Evolutionary conservation across 2,113 vertebrate genomes (phyloP).

Genomic region (Grammomys dolichurus): DNA sequence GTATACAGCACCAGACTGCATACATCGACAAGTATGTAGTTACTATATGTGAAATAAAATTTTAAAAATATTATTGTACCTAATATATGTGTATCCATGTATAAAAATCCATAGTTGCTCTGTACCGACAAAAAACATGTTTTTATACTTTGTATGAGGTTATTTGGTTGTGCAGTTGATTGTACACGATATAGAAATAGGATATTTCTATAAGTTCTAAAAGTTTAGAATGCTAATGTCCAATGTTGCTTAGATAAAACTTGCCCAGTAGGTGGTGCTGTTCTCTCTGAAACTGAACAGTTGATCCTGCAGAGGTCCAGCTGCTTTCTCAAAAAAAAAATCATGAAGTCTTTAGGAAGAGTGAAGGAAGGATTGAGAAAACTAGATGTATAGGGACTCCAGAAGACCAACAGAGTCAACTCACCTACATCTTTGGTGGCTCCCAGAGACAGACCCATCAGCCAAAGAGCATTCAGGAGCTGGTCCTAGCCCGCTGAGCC

Average conservation of each 20-base stretch:
- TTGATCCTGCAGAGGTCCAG: not conserved
- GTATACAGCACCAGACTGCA: rapidly evolving
- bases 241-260: not conserved
- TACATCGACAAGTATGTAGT: not conserved
- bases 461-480: no score
- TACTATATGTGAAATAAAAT: not conserved
- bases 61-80: not conserved
- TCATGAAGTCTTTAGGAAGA: no score
- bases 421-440: no score
- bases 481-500: no score
- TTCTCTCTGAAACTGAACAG: not conserved
- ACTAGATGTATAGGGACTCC: no score
- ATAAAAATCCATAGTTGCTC: not conserved
- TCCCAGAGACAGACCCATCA: no score
- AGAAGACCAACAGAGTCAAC: no score
- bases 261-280: slow-evolving; percentile 66
- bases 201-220: not conserved
- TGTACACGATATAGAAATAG: not conserved
- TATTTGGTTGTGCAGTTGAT: not conserved
- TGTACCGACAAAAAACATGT: not conserved
- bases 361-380: no score
- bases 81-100: not conserved
- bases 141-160: not conserved
- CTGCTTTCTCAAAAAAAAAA: not conserved
- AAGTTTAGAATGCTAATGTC: not conserved